phyloP scores from a whole-genome alignment of 1,140 invertebrate species.

The Neodiprion pinetum region DNA sequence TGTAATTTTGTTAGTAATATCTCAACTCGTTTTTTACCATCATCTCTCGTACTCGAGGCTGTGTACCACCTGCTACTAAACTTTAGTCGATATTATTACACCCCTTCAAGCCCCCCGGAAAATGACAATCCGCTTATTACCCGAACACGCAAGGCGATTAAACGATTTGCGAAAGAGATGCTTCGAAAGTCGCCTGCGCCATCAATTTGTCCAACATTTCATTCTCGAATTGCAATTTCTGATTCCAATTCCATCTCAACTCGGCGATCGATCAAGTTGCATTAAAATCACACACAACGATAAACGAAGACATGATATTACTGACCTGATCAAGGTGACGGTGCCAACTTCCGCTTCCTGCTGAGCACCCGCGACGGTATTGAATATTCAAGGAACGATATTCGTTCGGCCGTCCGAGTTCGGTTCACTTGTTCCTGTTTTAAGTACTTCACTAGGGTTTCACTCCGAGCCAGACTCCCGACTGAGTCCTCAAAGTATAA shows the following conservation, averaged over 20 bases:
- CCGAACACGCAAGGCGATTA: too few relatives aligned
- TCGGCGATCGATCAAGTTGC: too few relatives aligned
- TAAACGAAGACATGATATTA: too few relatives aligned
- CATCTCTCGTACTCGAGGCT: neutral
- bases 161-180: too few relatives aligned
- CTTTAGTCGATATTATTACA: constrained; percentile 5
- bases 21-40: constrained; percentile 1
- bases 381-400: neutral
- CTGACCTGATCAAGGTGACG: too few relatives aligned
- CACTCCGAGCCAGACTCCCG: neutral
- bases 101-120: neutral
- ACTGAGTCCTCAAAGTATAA: constrained; percentile 2
- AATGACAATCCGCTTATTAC: too few relatives aligned
- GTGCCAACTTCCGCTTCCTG: too few relatives aligned
- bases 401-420: neutral
- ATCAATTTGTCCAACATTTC: too few relatives aligned
- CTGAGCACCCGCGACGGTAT: neutral
- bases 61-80: neutral
- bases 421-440: neutral
- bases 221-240: too few relatives aligned
- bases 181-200: too few relatives aligned
- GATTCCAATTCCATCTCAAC: too few relatives aligned
- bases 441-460: neutral
- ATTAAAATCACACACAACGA: too few relatives aligned
- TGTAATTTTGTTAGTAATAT: constrained; percentile 8